Percentiles rank a stretch among this genome's conserved stretches.
Evolutionary conservation across 1,140 invertebrate species (phyloP).

Genomic region (Zaprionus camerounensis): DNA sequence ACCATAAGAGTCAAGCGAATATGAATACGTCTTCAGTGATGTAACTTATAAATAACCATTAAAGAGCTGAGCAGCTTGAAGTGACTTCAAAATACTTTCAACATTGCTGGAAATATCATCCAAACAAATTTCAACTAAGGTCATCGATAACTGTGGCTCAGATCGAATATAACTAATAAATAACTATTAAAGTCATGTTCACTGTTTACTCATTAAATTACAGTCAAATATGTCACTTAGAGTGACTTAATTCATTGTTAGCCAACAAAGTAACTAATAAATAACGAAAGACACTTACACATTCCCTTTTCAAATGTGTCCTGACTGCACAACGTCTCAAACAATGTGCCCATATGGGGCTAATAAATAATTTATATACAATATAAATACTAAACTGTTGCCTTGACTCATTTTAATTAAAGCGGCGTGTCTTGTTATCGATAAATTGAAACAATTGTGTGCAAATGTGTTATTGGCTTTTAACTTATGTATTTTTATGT

Average conservation of each 20-base stretch:
- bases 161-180: slow-evolving; percentile 22
- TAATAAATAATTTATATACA: not conserved
- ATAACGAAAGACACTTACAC: not conserved
- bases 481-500: no score
- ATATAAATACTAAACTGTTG: not conserved
- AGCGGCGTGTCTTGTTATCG: no score
- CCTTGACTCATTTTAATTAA: not conserved
- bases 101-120: no score
- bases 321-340: not conserved
- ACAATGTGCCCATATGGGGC: not conserved
- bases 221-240: not conserved
- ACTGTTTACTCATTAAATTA: not conserved
- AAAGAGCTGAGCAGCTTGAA: not conserved
- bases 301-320: not conserved
- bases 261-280: not conserved
- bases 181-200: slow-evolving; percentile 18
- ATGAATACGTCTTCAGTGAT: not conserved
- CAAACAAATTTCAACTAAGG: not conserved
- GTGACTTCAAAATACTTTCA: not conserved
- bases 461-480: no score
- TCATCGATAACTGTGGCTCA: not conserved
- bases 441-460: no score
- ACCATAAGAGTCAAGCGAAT: not conserved
- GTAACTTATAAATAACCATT: not conserved
- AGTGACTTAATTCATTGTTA: not conserved